Evolutionary conservation across 64 coral and sea anemone genomes (phyloP).

Genomic region (Dendrophyllia cribrosa): DNA sequence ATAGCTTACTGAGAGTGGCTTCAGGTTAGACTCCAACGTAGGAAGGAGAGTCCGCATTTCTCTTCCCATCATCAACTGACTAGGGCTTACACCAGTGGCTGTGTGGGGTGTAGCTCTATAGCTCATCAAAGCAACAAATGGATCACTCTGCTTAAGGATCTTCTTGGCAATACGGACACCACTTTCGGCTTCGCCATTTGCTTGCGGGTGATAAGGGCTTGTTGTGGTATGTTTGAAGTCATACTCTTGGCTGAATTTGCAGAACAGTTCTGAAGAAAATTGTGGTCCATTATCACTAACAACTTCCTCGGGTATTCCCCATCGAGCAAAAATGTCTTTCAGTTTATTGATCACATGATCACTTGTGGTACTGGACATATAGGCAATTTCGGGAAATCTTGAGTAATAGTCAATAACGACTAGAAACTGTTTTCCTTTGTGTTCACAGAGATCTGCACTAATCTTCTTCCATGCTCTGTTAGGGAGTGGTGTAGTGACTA

Average conservation of each 20-base stretch:
- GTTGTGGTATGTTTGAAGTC: conserved; percentile 2
- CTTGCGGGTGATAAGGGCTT: conserved; percentile 1
- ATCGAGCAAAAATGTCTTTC: conserved; percentile 17
- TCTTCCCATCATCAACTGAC: conserved; percentile 14
- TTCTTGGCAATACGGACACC: neutral
- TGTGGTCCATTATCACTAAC: neutral
- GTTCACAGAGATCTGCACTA: conserved; percentile 5
- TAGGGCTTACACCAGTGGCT: neutral
- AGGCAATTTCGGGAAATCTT: conserved; percentile 23
- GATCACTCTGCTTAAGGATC: neutral
- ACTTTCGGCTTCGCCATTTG: conserved; percentile 1
- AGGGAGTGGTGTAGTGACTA: neutral
- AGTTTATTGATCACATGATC: neutral
- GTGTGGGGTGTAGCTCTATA: neutral
- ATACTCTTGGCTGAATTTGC: conserved; percentile 20
- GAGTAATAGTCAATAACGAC: conserved; percentile 17
- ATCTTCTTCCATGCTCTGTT: conserved; percentile 19
- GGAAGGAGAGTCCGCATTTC: neutral
- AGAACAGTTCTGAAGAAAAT: neutral
- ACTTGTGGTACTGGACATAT: neutral
- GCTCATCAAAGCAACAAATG: neutral
- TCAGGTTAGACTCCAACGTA: conserved; percentile 9
- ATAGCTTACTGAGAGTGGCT: neutral
- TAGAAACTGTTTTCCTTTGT: neutral
- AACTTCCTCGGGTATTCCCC: conserved; percentile 16